These are phyloP conservation scores for Nothoprocta pentlandii DNA, from an alignment of 2,113 vertebrate genomes.

Conservation along the genomic window DNA sequence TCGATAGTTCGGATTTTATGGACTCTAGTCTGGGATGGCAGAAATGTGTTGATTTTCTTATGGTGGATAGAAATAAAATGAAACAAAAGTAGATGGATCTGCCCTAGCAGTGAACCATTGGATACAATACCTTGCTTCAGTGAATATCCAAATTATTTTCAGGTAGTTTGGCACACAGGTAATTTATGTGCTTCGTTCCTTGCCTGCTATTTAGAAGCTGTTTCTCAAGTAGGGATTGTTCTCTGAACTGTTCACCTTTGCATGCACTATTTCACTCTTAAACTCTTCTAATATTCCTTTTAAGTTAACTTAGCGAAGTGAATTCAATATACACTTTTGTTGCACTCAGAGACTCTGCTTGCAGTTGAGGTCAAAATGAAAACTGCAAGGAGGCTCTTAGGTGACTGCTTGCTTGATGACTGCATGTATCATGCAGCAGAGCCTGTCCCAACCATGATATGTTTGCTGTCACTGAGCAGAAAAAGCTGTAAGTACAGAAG, in stretches of 20 bases:
- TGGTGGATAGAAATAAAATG: slow-evolving; percentile 25
- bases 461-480: neutral
- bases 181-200: slow-evolving; percentile 68
- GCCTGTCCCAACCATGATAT: neutral
- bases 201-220: slow-evolving; percentile 43
- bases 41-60: slow-evolving; percentile 57
- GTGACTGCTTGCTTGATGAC: neutral
- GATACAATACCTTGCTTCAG: slow-evolving; percentile 58
- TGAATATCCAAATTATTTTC: slow-evolving; percentile 66
- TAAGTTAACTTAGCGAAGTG: slow-evolving; percentile 52
- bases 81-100: slow-evolving; percentile 64
- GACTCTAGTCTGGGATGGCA: slow-evolving; percentile 21
- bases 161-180: slow-evolving; percentile 59
- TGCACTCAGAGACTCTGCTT: neutral
- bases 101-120: slow-evolving; percentile 50
- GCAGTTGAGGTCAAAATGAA: neutral
- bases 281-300: slow-evolving; percentile 50
- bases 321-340: slow-evolving; percentile 35
- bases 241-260: slow-evolving; percentile 61
- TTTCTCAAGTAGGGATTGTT: slow-evolving; percentile 55
- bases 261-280: slow-evolving; percentile 39
- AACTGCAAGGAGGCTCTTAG: neutral
- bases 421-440: neutral
- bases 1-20: slow-evolving; percentile 63
- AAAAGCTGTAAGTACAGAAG: neutral